phyloP scores from a whole-genome alignment of 2,113 vertebrate genomes.

The Pelvicachromis taeniatus region DNA sequence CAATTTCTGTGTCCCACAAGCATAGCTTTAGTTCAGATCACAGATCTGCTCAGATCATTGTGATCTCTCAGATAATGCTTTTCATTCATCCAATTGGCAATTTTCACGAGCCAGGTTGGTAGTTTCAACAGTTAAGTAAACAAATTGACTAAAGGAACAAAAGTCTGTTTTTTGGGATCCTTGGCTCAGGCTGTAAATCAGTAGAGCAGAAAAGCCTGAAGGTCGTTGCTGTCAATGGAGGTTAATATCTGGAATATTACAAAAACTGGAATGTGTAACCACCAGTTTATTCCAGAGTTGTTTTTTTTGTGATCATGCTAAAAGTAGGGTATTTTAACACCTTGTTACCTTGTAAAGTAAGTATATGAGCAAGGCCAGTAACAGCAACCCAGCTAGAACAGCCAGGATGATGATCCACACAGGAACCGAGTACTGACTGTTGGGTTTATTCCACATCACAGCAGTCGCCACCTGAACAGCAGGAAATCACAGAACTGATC shows the following conservation, averaged over 20 bases:
- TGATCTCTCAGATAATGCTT: not conserved
- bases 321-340: not conserved
- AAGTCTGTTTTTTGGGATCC: not conserved
- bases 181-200: not conserved
- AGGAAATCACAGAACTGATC: not conserved
- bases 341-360: conserved; percentile 85
- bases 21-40: not conserved
- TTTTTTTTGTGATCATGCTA: not conserved
- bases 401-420: conserved; percentile 90
- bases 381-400: conserved; percentile 81
- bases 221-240: not conserved
- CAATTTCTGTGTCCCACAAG: not conserved
- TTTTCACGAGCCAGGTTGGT: not conserved
- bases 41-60: not conserved
- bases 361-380: conserved; percentile 86
- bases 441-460: conserved; percentile 82
- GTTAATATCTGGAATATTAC: not conserved
- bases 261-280: not conserved
- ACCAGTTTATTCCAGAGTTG: not conserved
- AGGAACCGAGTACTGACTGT: conserved; percentile 76
- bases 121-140: not conserved
- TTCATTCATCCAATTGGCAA: too few relatives aligned
- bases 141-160: not conserved
- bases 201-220: not conserved
- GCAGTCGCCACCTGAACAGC: conserved; percentile 74